Percentiles rank a stretch among this genome's conserved stretches.
Evolutionary conservation across 2,888 invertebrate genomes (phyloP).

Genomic region (Sinodicranocentrus sp.): DNA sequence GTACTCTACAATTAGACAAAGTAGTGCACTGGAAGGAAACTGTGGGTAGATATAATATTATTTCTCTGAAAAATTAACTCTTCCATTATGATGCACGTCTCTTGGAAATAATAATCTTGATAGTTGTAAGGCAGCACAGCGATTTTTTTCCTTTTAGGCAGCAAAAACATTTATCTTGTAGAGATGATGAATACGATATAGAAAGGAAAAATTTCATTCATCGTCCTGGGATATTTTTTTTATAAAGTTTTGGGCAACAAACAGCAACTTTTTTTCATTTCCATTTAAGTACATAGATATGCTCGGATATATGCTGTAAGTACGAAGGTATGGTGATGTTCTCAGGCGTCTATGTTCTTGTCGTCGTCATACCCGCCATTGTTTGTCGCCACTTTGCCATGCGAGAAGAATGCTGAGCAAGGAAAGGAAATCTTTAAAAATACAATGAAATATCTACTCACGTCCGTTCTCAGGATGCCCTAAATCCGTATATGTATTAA

Average conservation of each 20-base stretch:
- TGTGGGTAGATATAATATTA: too few species aligned
- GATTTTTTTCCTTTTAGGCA: too few species aligned
- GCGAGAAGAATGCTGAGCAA: background rate
- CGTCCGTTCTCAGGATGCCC: constrained; percentile 35
- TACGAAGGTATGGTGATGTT: background rate
- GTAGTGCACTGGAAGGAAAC: too few species aligned
- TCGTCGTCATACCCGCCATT: constrained; percentile 21
- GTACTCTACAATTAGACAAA: too few species aligned
- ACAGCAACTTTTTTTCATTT: constrained; percentile 8
- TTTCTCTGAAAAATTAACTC: too few species aligned
- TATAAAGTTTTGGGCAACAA: background rate
- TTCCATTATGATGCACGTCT: too few species aligned
- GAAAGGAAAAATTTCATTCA: constrained; percentile 16
- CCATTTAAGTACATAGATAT: too few species aligned
- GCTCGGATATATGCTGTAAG: background rate
- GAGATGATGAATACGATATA: too few species aligned
- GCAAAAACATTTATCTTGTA: too few species aligned
- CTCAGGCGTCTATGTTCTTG: constrained; percentile 5
- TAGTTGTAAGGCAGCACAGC: too few species aligned
- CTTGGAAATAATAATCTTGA: too few species aligned
- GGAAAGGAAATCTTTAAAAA: constrained; percentile 16
- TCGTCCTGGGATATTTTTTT: constrained; percentile 3
- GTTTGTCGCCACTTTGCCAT: constrained; percentile 30
- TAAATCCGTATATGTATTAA: too few species aligned
- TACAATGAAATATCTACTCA: constrained; percentile 27